A percentile compares a stretch with the other conserved stretches of the same genome.
Conservation (phyloP, 2,113 vertebrate species). For the Petrocephalus zakoni region DNA sequence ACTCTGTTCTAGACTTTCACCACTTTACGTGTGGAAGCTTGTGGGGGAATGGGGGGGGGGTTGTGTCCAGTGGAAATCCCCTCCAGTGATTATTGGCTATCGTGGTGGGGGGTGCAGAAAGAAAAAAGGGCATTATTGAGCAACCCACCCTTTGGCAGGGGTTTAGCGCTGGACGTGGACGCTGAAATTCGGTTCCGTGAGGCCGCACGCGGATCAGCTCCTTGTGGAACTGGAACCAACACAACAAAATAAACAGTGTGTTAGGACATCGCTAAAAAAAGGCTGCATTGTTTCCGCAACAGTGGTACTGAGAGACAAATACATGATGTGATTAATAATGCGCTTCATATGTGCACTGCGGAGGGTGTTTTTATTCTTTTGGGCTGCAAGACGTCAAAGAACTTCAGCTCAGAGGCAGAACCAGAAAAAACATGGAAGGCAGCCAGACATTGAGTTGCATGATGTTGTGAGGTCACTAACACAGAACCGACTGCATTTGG, state of each 20-base stretch:
- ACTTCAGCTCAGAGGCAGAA: neutral
- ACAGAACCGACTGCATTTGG: neutral
- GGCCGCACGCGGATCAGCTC: neutral
- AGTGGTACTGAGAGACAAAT: neutral
- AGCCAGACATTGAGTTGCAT: neutral
- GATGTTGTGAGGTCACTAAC: neutral
- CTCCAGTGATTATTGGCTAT: neutral
- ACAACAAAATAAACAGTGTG: constrained; percentile 25
- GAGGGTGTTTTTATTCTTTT: neutral
- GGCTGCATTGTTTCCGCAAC: neutral
- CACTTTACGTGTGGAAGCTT: neutral
- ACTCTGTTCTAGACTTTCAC: neutral
- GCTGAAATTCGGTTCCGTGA: neutral
- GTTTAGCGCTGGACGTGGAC: neutral
- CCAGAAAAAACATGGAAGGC: neutral
- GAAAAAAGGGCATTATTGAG: neutral
- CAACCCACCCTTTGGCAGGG: neutral
- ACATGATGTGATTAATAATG: neutral
- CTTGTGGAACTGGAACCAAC: neutral
- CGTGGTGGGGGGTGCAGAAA: neutral
- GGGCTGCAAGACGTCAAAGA: neutral
- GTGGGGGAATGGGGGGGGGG: neutral
- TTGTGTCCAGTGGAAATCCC: neutral
- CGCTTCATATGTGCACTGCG: neutral
- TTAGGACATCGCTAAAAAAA: constrained; percentile 15